These are phyloP conservation scores for Scomber scombrus DNA, from an alignment of 2,113 vertebrate genomes.

Conservation along the genomic window DNA sequence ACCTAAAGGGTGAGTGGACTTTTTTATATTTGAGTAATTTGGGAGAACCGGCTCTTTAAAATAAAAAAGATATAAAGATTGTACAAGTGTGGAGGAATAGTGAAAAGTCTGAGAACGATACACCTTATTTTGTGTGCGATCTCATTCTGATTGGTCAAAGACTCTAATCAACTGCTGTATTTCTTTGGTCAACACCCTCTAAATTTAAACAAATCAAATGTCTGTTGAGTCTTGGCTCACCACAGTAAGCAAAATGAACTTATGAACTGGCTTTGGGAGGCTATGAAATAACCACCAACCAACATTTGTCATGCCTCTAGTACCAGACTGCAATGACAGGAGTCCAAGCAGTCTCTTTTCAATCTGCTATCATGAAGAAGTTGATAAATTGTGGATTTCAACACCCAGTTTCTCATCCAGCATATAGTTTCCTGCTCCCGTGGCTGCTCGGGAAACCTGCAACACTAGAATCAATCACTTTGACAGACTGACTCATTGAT, in stretches of 20 bases:
- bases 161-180: not conserved
- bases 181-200: not conserved
- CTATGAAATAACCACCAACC: slow-evolving; percentile 15
- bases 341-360: slow-evolving; percentile 39
- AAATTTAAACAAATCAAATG: slow-evolving; percentile 5
- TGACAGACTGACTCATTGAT: slow-evolving; percentile 70
- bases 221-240: not conserved
- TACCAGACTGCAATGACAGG: slow-evolving; percentile 28
- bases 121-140: not conserved
- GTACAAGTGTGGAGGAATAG: not conserved
- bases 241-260: not conserved
- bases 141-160: not conserved
- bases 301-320: slow-evolving; percentile 41
- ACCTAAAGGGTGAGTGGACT: too few relatives aligned
- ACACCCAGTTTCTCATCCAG: slow-evolving; percentile 28
- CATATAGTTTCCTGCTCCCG: slow-evolving; percentile 5
- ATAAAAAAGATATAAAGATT: not conserved
- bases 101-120: slow-evolving; percentile 1
- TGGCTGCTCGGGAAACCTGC: slow-evolving; percentile 46
- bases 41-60: not conserved
- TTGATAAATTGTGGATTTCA: slow-evolving; percentile 54
- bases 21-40: not conserved
- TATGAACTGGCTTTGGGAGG: slow-evolving; percentile 1
- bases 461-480: slow-evolving; percentile 53
- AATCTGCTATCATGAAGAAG: slow-evolving; percentile 39